Evolutionary conservation across 2,888 invertebrate genomes (phyloP).

Genomic region (Mactromeris polynyma): DNA sequence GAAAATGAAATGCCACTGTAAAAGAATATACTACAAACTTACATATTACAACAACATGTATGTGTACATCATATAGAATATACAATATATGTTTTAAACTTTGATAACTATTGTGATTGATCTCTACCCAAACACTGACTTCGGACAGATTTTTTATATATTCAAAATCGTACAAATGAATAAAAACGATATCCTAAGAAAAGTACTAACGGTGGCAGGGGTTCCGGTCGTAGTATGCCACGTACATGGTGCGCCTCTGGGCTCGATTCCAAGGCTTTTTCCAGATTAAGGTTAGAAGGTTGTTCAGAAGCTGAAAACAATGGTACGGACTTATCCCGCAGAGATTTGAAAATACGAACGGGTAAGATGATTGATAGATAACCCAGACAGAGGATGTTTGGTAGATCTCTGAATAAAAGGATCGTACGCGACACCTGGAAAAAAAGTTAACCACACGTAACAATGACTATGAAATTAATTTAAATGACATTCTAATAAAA

Average conservation of each 20-base stretch:
- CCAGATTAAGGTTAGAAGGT: slow-evolving; percentile 52
- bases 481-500: no score
- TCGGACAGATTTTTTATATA: no score
- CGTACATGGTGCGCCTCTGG: slow-evolving; percentile 54
- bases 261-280: slow-evolving; percentile 41
- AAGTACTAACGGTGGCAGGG: slow-evolving; percentile 46
- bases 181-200: background rate
- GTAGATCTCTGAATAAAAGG: slow-evolving; percentile 61
- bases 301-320: slow-evolving; percentile 46
- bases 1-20: no score
- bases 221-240: slow-evolving; percentile 39
- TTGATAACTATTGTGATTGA: no score
- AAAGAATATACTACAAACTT: no score
- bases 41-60: no score
- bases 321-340: slow-evolving; percentile 36
- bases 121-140: no score
- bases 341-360: slow-evolving; percentile 58
- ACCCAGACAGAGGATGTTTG: slow-evolving; percentile 70
- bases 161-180: background rate
- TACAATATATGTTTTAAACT: no score
- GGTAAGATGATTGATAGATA: slow-evolving; percentile 76
- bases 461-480: no score
- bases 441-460: background rate
- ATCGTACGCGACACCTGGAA: slow-evolving; percentile 50
- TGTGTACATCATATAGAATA: no score